Evolutionary conservation across 2,113 vertebrate genomes (phyloP).

Genomic region (Malurus cyaneus): DNA sequence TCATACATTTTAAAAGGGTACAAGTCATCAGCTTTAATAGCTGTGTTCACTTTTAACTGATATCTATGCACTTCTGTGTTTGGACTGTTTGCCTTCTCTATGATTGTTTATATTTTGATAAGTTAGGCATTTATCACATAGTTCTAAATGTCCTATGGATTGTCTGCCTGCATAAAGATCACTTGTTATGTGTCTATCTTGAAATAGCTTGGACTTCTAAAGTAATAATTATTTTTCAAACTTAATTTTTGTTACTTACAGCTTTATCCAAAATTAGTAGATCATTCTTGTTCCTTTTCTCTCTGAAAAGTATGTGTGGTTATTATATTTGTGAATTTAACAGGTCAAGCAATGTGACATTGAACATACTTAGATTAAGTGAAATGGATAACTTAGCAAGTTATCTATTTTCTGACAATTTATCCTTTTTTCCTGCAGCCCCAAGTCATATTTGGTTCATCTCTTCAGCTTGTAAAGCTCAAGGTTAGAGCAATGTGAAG

Average conservation of each 20-base stretch:
- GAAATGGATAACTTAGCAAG: not conserved
- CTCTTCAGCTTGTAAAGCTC: not conserved
- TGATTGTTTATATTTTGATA: not conserved
- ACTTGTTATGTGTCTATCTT: not conserved
- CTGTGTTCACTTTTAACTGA: not conserved
- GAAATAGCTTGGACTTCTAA: not conserved
- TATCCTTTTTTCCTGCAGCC: not conserved
- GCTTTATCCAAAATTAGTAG: not conserved
- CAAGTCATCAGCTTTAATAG: not conserved
- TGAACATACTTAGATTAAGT: not conserved
- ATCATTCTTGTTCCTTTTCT: not conserved
- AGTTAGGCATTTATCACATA: not conserved
- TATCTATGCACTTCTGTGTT: not conserved
- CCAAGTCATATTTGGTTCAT: not conserved
- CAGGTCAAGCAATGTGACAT: not conserved
- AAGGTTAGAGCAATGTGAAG: conserved; percentile 29
- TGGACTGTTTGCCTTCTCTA: not conserved
- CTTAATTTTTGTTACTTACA: not conserved
- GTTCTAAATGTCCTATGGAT: not conserved
- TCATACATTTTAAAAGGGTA: not conserved
- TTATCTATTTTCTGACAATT: conserved; percentile 4
- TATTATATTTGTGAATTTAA: not conserved
- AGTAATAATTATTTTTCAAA: not conserved
- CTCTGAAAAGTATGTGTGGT: not conserved
- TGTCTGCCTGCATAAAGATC: not conserved